phyloP scores from a whole-genome alignment of 2,888 invertebrate genomes.

The Sesamia inferens region DNA sequence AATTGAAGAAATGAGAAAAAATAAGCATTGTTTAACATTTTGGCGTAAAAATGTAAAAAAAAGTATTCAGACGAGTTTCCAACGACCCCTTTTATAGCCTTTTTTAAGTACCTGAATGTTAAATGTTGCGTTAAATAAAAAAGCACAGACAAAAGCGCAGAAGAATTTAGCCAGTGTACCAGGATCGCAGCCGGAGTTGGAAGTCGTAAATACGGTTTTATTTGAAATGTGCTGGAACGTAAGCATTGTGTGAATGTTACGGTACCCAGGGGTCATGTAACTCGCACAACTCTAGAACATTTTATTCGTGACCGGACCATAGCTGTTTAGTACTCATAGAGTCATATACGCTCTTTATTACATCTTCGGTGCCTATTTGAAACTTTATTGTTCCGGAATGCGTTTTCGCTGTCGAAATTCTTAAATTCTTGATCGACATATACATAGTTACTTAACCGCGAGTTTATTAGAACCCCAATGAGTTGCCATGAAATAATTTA shows the following conservation, averaged over 20 bases:
- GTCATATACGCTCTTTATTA: constrained; percentile 55
- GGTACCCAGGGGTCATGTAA: constrained; percentile 78
- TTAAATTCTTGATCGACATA: constrained; percentile 4
- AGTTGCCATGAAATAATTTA: neutral
- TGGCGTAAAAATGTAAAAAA: constrained; percentile 35
- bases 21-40: constrained; percentile 44
- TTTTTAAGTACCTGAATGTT: constrained; percentile 59
- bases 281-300: constrained; percentile 71
- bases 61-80: constrained; percentile 38
- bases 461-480: neutral
- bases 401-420: constrained; percentile 15
- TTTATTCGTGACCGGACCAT: constrained; percentile 72
- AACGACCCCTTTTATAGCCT: constrained; percentile 55
- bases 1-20: constrained; percentile 23
- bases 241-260: constrained; percentile 77
- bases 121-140: constrained; percentile 60
- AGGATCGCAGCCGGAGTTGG: constrained; percentile 69
- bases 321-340: constrained; percentile 58
- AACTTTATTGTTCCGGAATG: constrained; percentile 24
- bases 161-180: constrained; percentile 65
- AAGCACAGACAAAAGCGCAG: constrained; percentile 51
- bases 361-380: constrained; percentile 39
- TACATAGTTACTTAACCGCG: neutral
- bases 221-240: constrained; percentile 79
- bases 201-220: constrained; percentile 84